phyloP scores from a whole-genome alignment of 2,797 vertebrate genomes.

The Dromococcyx pavoninus region DNA sequence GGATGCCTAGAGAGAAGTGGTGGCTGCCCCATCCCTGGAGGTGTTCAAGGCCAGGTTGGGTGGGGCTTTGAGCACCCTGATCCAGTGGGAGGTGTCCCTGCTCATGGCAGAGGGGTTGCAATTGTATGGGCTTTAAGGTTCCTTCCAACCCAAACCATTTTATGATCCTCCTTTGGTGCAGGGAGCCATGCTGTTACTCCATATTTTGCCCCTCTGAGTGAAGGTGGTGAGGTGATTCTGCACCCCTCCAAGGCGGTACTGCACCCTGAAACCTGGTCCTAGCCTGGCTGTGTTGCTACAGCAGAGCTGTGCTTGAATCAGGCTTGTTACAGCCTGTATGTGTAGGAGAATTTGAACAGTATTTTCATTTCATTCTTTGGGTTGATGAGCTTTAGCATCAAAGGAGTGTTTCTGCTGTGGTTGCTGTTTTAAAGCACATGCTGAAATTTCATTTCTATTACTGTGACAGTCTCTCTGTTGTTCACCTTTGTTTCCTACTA shows the following conservation, averaged over 20 bases:
- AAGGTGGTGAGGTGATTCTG: neutral
- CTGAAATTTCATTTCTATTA: neutral
- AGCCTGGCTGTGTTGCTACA: neutral
- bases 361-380: neutral
- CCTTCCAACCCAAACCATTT: no score
- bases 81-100: no score
- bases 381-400: neutral
- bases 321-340: fast-evolving
- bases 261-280: fast-evolving
- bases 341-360: neutral
- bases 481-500: neutral
- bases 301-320: fast-evolving
- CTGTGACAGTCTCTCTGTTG: neutral
- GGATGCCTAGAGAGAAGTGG: no score
- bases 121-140: no score
- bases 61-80: no score
- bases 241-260: fast-evolving
- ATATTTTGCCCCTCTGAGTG: fast-evolving
- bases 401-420: neutral
- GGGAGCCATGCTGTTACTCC: fast-evolving
- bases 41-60: no score
- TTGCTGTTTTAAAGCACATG: neutral
- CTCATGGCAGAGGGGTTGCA: no score
- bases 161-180: neutral
- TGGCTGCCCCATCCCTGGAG: no score